A percentile compares a stretch with the other conserved stretches of the same genome.
These are phyloP conservation scores for Poeciliopsis presidionis DNA, from an alignment of 2,797 vertebrate genomes.

Conservation along the genomic window DNA sequence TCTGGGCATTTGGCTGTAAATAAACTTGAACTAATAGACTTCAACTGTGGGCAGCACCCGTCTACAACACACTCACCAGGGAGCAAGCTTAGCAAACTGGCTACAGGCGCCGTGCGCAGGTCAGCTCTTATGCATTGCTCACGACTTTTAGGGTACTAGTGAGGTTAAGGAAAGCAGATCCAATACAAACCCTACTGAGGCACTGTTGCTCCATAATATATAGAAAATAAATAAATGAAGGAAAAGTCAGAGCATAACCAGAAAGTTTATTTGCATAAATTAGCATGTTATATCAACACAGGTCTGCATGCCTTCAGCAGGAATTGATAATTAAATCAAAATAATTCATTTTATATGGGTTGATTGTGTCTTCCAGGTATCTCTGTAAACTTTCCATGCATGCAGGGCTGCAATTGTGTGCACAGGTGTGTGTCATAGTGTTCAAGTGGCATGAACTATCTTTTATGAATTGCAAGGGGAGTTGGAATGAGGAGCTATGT, in stretches of 20 bases:
- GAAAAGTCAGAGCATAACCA: conserved; percentile 11
- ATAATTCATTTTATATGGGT: conserved; percentile 28
- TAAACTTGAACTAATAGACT: conserved; percentile 81
- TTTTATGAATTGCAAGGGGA: conserved; percentile 28
- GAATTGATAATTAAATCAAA: conserved; percentile 42
- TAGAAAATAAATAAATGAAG: neutral
- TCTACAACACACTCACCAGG: conserved; percentile 67
- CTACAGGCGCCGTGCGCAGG: conserved; percentile 65
- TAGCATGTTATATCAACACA: conserved; percentile 43
- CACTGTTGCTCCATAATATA: conserved; percentile 13
- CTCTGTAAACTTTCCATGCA: conserved; percentile 3
- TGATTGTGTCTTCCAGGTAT: conserved; percentile 26
- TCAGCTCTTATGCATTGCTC: conserved; percentile 53
- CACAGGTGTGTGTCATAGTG: conserved; percentile 39
- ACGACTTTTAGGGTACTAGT: conserved; percentile 32
- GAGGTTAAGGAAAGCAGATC: conserved; percentile 57
- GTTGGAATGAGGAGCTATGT: conserved; percentile 42
- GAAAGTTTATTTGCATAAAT: conserved; percentile 55
- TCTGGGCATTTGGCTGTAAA: conserved; percentile 80
- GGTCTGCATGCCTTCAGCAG: conserved; percentile 24
- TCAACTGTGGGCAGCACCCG: conserved; percentile 76
- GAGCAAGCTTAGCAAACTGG: conserved; percentile 70
- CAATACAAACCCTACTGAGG: conserved; percentile 38
- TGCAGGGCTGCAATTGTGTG: conserved; percentile 3
- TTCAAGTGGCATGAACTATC: conserved; percentile 27